These are phyloP conservation scores for Bucco capensis DNA, from an alignment of 2,113 vertebrate genomes.

Conservation along the genomic window DNA sequence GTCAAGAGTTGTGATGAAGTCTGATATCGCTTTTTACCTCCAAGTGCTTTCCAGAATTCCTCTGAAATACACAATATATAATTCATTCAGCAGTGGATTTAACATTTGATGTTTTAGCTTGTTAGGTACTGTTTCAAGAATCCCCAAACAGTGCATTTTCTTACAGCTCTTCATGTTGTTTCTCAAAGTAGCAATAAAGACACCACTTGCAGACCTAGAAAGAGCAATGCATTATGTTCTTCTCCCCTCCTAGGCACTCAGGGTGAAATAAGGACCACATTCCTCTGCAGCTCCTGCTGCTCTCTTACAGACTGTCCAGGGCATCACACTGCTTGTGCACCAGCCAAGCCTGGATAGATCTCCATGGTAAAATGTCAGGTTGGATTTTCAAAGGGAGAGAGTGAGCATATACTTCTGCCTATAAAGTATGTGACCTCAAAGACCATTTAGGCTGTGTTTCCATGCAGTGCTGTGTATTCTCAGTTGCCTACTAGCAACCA, in stretches of 20 bases:
- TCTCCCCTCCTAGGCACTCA: neutral
- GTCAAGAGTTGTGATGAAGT: slow-evolving; percentile 80
- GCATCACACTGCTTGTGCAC: neutral
- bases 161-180: neutral
- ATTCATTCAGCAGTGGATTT: neutral
- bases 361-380: neutral
- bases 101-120: neutral
- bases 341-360: neutral
- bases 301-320: neutral
- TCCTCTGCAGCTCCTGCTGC: neutral
- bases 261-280: neutral
- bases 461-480: neutral
- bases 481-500: neutral
- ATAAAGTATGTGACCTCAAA: neutral
- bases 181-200: neutral
- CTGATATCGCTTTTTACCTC: slow-evolving; percentile 84
- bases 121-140: neutral
- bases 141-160: neutral
- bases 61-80: slow-evolving; percentile 67
- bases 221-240: neutral
- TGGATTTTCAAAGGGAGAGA: neutral
- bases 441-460: neutral
- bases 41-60: slow-evolving; percentile 83
- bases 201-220: neutral
- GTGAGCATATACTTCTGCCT: neutral